These are phyloP conservation scores for Brevimyrus niger DNA, from an alignment of 2,113 vertebrate genomes.

Conservation along the genomic window DNA sequence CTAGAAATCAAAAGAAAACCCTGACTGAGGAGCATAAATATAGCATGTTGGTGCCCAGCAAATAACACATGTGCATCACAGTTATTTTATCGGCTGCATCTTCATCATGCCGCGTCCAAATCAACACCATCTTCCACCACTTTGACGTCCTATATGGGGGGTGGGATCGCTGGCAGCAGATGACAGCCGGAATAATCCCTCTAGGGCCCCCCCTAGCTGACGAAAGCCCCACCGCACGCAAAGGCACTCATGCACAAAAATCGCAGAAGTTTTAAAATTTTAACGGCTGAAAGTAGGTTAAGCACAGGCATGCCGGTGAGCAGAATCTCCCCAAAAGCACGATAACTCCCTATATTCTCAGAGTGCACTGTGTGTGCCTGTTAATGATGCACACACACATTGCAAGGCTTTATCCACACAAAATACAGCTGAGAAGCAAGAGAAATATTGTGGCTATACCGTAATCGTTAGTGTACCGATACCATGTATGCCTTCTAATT, in stretches of 20 bases:
- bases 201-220: not conserved
- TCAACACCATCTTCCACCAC: not conserved
- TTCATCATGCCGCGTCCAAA: not conserved
- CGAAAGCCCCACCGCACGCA: not conserved
- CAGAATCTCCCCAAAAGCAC: constrained; percentile 37
- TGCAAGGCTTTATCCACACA: not conserved
- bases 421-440: not conserved
- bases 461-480: not conserved
- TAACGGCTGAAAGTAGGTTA: constrained; percentile 35
- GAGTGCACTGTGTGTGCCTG: not conserved
- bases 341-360: constrained; percentile 31
- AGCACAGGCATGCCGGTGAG: constrained; percentile 35
- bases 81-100: not conserved
- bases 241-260: not conserved
- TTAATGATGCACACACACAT: not conserved
- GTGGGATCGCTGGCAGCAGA: not conserved
- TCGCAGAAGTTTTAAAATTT: constrained; percentile 9
- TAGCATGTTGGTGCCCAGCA: not conserved
- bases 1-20: not conserved
- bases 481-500: not conserved
- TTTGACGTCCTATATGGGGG: not conserved
- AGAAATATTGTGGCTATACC: not conserved
- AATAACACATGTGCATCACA: not conserved
- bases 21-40: not conserved
- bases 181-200: not conserved